A percentile compares a stretch with the other conserved stretches of the same genome.
These are phyloP conservation scores for Ceratotherium simum DNA, from an alignment of 2,113 vertebrate genomes.

Conservation along the genomic window DNA sequence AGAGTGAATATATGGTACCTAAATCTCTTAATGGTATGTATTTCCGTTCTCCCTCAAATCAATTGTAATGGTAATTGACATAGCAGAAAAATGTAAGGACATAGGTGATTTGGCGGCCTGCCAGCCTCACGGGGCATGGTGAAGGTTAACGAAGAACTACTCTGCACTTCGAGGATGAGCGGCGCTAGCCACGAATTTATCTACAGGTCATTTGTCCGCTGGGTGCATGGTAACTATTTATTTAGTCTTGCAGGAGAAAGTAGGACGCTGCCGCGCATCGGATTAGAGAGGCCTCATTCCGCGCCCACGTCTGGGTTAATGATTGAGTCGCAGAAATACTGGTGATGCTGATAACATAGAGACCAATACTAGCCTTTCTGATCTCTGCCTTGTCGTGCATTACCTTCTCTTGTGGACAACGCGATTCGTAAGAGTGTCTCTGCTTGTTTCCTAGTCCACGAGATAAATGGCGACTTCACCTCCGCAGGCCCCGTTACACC, in stretches of 20 bases:
- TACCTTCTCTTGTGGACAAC: neutral
- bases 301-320: neutral
- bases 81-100: neutral
- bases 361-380: neutral
- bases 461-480: neutral
- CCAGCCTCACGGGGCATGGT: neutral
- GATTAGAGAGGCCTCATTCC: neutral
- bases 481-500: neutral
- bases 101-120: neutral
- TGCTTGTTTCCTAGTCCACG: neutral
- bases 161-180: neutral
- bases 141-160: neutral
- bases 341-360: neutral
- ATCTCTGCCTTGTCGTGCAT: neutral
- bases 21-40: neutral
- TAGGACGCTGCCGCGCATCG: neutral
- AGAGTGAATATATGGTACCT: neutral
- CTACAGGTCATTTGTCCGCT: neutral
- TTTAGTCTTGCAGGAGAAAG: neutral
- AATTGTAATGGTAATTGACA: neutral
- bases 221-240: neutral
- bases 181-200: neutral
- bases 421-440: neutral
- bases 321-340: neutral
- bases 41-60: neutral